Conservation (phyloP, 2,888 invertebrate genomes). For the Caenorhabditis uteleia region DNA sequence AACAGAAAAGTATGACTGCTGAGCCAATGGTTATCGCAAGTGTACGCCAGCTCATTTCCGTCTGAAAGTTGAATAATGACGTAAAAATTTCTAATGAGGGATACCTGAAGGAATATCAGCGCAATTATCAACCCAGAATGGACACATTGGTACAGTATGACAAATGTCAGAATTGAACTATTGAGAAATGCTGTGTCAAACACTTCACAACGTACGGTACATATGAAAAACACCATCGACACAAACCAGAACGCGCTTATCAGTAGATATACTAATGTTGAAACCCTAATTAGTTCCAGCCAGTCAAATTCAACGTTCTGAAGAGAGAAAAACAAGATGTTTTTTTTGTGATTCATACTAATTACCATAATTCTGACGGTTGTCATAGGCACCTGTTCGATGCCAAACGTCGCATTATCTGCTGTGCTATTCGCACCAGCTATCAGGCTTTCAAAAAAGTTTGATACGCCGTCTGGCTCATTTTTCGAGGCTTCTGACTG, state of each 20-base stretch:
- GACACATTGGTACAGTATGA: conserved; percentile 50
- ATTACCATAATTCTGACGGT: conserved; percentile 21
- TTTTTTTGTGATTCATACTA: not conserved
- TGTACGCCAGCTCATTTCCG: conserved; percentile 40
- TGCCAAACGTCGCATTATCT: conserved; percentile 41
- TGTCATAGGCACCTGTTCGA: conserved; percentile 45
- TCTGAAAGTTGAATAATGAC: conserved; percentile 15
- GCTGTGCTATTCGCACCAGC: no score
- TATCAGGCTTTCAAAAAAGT: no score
- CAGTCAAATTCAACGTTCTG: conserved; percentile 52
- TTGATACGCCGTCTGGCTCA: no score
- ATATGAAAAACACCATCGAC: conserved; percentile 49
- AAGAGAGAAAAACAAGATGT: conserved; percentile 1
- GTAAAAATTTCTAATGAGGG: not conserved
- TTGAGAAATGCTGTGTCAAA: conserved; percentile 61
- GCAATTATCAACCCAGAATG: conserved; percentile 54
- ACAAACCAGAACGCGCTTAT: conserved; percentile 56
- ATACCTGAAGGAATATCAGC: conserved; percentile 62
- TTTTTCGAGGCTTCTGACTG: no score
- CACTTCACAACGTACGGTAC: conserved; percentile 52
- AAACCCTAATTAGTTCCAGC: conserved; percentile 58
- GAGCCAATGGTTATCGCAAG: conserved; percentile 42
- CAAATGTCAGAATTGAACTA: conserved; percentile 46
- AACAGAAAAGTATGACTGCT: conserved; percentile 51
- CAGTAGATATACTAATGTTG: conserved; percentile 57